Base-by-base conservation (phyloP, 2,888 invertebrate species). In the Ischnura elegans region DNA sequence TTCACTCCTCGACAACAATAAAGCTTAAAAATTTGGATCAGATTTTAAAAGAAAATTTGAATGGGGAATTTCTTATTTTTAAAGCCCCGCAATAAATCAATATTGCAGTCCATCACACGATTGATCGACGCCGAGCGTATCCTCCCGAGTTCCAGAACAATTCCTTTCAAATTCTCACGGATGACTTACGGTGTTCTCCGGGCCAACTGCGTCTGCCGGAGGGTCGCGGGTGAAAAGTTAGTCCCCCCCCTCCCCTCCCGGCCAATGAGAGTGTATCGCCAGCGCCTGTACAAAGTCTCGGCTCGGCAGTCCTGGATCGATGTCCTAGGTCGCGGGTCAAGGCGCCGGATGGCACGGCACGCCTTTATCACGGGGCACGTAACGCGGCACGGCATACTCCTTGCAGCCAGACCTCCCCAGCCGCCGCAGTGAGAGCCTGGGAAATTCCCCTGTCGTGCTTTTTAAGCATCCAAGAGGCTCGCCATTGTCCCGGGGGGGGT, bases 341-440 rank as follows among this genome's bases (percentile, higher is more conserved):
- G 90, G 90, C 90, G 90, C 90, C 21, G 90, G 90, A 90, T 90
- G 90, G 90, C 61, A 90, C 87, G 55, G 87, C 87, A 46, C n/a
- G 2, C n/a, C 86, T 4, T 13, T n/a, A 21, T 6, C 87, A 36
- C 55, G 42, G 13, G 19, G 0, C 55, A 6, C 21, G 55, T 19
- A 36, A 29, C n/a, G n/a, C n/a, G n/a, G n/a, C n/a, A n/a, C n/a
- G n/a, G n/a, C n/a, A n/a, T n/a, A n/a, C 21, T 47, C 6, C 51
- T 55, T 55, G 16, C 42, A 25, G 29, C 1, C n/a, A n/a, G n/a
- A n/a, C n/a, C n/a, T n/a, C n/a, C 19, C 36, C 61, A 36, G 13
- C 25, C 25, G 61, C 90, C 90, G 61, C 55, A 61, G 51, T 61
- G 29, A 43, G n/a, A n/a, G 29, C 19, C 42, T 3, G 13, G 8